A percentile compares a stretch with the other conserved stretches of the same genome.
Conservation (phyloP, 2,888 invertebrate species). For the Drosophila mimetica region DNA sequence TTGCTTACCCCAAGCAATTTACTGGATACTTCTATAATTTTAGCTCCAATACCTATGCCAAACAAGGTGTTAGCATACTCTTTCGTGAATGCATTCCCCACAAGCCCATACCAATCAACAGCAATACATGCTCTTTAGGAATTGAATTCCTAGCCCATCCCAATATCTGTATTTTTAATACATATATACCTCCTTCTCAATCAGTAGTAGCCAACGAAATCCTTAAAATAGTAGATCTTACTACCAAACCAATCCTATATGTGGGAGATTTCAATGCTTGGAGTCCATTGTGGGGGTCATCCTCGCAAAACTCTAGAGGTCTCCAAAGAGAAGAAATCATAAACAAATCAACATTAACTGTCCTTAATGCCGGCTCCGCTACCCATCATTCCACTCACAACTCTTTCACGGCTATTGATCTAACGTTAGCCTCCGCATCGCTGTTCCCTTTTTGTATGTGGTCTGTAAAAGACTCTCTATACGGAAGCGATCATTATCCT, state of each 20-base stretch:
- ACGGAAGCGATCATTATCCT: not conserved
- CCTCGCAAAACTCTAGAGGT: not conserved
- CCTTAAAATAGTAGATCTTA: not conserved
- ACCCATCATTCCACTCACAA: too few relatives aligned
- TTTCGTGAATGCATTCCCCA: conserved; percentile 11
- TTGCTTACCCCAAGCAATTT: conserved; percentile 2
- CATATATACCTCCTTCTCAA: not conserved
- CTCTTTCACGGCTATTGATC: too few relatives aligned
- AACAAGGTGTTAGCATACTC: conserved; percentile 1
- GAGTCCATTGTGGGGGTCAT: not conserved
- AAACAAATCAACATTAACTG: not conserved
- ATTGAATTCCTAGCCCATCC: too few relatives aligned
- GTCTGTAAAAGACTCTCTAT: conserved; percentile 1
- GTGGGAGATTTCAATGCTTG: not conserved
- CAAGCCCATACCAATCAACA: conserved; percentile 7
- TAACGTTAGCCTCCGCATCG: too few relatives aligned
- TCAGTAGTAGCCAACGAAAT: not conserved
- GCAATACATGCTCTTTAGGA: conserved; percentile 2
- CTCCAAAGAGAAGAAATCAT: not conserved
- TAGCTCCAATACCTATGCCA: not conserved
- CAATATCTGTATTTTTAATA: too few relatives aligned
- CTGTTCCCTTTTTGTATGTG: too few relatives aligned
- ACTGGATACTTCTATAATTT: not conserved
- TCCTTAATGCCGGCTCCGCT: too few relatives aligned
- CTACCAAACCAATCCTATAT: not conserved